A percentile compares a stretch with the other conserved stretches of the same genome.
These are phyloP conservation scores for Anoplius nigerrimus DNA, from an alignment of 2,888 invertebrate genomes.

Conservation along the genomic window DNA sequence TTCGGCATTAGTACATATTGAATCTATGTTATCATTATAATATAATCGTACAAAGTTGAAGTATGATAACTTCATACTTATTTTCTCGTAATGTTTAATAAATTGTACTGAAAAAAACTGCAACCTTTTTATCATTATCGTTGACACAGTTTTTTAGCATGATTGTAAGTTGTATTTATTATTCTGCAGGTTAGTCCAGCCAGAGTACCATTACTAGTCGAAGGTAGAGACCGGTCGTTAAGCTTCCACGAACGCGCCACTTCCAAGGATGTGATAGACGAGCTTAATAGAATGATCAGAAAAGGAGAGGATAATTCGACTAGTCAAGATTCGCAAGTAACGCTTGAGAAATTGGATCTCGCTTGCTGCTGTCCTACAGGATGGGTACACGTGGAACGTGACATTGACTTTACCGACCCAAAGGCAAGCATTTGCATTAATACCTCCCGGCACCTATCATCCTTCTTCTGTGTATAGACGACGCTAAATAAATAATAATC, in stretches of 20 bases:
- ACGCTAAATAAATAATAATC: too few relatives aligned
- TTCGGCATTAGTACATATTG: too few relatives aligned
- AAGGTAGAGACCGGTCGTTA: slow-evolving; percentile 76
- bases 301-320: slow-evolving; percentile 76
- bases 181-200: slow-evolving; percentile 66
- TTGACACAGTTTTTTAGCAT: neutral
- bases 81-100: too few relatives aligned
- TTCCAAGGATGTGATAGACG: slow-evolving; percentile 86
- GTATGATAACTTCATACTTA: too few relatives aligned
- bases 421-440: slow-evolving; percentile 78
- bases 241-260: slow-evolving; percentile 86
- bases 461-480: too few relatives aligned
- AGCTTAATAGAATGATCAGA: slow-evolving; percentile 81
- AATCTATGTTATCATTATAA: too few relatives aligned
- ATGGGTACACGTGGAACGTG: slow-evolving; percentile 87
- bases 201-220: slow-evolving; percentile 65
- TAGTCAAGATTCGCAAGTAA: slow-evolving; percentile 62
- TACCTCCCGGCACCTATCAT: too few relatives aligned
- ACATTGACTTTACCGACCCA: slow-evolving; percentile 86
- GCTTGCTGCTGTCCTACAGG: slow-evolving; percentile 84
- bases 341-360: slow-evolving; percentile 77
- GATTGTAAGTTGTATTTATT: neutral
- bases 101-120: too few relatives aligned
- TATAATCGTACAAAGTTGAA: too few relatives aligned
- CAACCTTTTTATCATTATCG: too few relatives aligned